phyloP scores from a whole-genome alignment of 2,888 invertebrate species.

The Ashinkailepas kermadecensis region DNA sequence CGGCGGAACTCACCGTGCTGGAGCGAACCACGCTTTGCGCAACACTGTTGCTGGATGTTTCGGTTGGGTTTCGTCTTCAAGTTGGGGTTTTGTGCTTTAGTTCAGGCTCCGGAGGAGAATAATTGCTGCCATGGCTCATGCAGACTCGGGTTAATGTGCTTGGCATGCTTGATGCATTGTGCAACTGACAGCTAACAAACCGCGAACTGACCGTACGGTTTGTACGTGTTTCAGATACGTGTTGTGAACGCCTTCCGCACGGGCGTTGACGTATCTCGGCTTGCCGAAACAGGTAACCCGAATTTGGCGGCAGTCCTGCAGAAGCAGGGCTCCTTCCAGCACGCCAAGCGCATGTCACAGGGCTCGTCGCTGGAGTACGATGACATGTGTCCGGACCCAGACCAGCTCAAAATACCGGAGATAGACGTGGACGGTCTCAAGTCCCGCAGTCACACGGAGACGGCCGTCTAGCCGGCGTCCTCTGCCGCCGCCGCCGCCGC shows the following conservation, averaged over 20 bases:
- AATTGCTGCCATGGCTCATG: not conserved
- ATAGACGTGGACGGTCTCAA: conserved; percentile 87
- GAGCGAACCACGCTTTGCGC: too few relatives aligned
- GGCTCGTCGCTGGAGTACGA: conserved; percentile 86
- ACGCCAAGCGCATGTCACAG: conserved; percentile 84
- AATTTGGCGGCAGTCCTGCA: conserved; percentile 87
- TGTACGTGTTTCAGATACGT: conserved; percentile 77
- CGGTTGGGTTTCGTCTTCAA: too few relatives aligned
- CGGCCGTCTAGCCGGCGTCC: conserved; percentile 62
- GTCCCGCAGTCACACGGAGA: conserved; percentile 89
- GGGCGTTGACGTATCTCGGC: conserved; percentile 66
- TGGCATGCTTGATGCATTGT: not conserved
- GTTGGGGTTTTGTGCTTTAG: too few relatives aligned
- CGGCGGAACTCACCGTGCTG: too few relatives aligned
- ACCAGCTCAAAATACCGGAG: conserved; percentile 76
- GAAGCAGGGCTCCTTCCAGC: conserved; percentile 72
- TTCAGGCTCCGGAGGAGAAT: not conserved
- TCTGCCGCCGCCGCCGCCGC: not conserved
- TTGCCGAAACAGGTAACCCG: conserved; percentile 78
- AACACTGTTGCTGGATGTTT: too few relatives aligned
- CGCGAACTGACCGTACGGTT: not conserved
- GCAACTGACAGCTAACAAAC: too few relatives aligned
- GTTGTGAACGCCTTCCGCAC: conserved; percentile 99
- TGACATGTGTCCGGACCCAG: conserved; percentile 64
- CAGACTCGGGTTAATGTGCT: not conserved